phyloP scores from a whole-genome alignment of 1,140 invertebrate genomes.

The Cephus cinctus region DNA sequence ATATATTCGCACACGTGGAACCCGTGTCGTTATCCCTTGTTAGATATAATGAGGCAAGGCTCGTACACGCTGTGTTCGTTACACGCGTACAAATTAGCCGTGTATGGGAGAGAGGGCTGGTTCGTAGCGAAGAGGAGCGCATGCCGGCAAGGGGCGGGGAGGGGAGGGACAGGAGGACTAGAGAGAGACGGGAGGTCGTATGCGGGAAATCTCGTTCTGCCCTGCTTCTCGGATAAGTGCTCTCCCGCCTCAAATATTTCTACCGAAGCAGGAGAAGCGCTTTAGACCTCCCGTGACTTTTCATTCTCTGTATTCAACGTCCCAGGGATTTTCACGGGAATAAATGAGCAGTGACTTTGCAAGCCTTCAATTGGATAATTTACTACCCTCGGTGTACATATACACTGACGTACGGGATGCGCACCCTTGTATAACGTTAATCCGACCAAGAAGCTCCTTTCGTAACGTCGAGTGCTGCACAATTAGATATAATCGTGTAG shows the following conservation, averaged over 20 bases:
- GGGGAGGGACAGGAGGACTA: neutral
- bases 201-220: conserved; percentile 2
- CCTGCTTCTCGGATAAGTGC: conserved; percentile 18
- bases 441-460: no score
- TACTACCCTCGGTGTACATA: no score
- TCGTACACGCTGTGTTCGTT: conserved; percentile 24
- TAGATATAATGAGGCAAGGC: conserved; percentile 42
- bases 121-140: neutral
- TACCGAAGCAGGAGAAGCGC: no score
- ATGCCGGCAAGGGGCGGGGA: neutral
- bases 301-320: no score
- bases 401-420: no score
- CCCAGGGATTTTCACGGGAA: no score
- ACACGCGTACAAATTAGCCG: conserved; percentile 43
- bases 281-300: no score
- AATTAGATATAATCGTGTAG: no score
- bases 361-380: no score
- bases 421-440: no score
- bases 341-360: no score
- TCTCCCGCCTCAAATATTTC: conserved; percentile 14
- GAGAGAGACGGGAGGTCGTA: neutral
- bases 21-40: conserved; percentile 44
- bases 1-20: neutral
- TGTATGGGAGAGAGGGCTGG: neutral
- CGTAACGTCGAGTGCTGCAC: no score